Percentiles rank a stretch among this genome's conserved stretches.
Evolutionary conservation across 2,888 invertebrate genomes (phyloP).

Genomic region (Brachypalpus laphriformis): DNA sequence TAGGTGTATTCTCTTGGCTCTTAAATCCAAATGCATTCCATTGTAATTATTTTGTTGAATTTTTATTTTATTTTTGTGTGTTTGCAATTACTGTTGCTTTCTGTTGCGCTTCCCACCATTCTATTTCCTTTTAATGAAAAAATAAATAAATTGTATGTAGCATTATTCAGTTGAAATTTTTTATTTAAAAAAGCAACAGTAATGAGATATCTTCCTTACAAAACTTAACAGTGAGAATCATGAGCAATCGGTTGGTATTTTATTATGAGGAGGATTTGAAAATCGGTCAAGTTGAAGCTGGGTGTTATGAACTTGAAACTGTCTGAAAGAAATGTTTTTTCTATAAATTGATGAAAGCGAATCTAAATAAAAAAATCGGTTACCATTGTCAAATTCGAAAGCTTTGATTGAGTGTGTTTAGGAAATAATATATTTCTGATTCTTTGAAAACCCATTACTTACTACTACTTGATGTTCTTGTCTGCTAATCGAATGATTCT

Average conservation of each 20-base stretch:
- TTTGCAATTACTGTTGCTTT: slow-evolving; percentile 22
- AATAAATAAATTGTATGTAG: not conserved
- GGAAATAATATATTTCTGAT: too few relatives aligned
- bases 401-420: too few relatives aligned
- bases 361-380: too few relatives aligned
- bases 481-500: too few relatives aligned
- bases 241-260: slow-evolving; percentile 53
- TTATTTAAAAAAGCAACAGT: not conserved
- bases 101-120: slow-evolving; percentile 26
- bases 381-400: too few relatives aligned
- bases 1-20: slow-evolving; percentile 21
- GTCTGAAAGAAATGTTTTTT: too few relatives aligned
- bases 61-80: not conserved
- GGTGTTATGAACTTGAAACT: not conserved
- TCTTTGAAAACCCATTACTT: too few relatives aligned
- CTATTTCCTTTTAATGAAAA: slow-evolving; percentile 3
- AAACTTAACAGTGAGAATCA: slow-evolving; percentile 17
- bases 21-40: slow-evolving; percentile 70
- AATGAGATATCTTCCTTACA: slow-evolving; percentile 3
- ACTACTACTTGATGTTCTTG: too few relatives aligned
- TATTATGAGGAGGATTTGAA: not conserved
- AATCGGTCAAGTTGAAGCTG: not conserved
- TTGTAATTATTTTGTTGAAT: slow-evolving; percentile 45
- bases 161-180: slow-evolving; percentile 4
- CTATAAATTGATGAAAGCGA: too few relatives aligned